phyloP scores from a whole-genome alignment of 2,888 invertebrate species.

The Agonopterix subpropinquella region DNA sequence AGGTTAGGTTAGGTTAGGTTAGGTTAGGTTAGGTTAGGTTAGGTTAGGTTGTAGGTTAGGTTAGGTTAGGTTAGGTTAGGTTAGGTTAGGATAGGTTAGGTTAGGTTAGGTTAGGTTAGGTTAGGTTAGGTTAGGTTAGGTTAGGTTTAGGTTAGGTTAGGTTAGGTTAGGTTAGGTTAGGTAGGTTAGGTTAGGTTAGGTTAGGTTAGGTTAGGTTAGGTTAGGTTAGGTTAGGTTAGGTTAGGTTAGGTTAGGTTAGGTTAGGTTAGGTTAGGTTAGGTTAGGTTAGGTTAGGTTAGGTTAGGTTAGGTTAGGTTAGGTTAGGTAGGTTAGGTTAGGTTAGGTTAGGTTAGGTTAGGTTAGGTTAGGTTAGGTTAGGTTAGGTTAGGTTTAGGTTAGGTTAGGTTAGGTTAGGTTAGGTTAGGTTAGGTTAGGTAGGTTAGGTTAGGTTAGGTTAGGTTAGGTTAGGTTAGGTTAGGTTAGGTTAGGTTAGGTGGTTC shows the following conservation, averaged over 20 bases:
- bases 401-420: slow-evolving; percentile 17
- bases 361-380: slow-evolving; percentile 16
- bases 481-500: too few species aligned
- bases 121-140: slow-evolving; percentile 15
- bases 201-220: slow-evolving; percentile 10
- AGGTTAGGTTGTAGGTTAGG: slow-evolving; percentile 9
- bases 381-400: too few species aligned
- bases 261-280: slow-evolving; percentile 11
- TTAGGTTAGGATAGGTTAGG: slow-evolving; percentile 8
- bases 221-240: slow-evolving; percentile 10
- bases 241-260: too few species aligned
- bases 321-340: slow-evolving; percentile 13
- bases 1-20: slow-evolving; percentile 10
- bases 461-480: too few species aligned
- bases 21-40: slow-evolving; percentile 10
- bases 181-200: slow-evolving; percentile 2
- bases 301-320: slow-evolving; percentile 7
- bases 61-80: slow-evolving; percentile 9
- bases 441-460: slow-evolving; percentile 20
- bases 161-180: neutral
- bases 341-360: slow-evolving; percentile 16
- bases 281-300: slow-evolving; percentile 7
- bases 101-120: slow-evolving; percentile 8
- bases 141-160: slow-evolving; percentile 17
- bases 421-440: slow-evolving; percentile 15